Percentiles rank a stretch among this genome's conserved stretches.
Conservation (phyloP, 2,113 vertebrate species). For the Cavia porcellus region DNA sequence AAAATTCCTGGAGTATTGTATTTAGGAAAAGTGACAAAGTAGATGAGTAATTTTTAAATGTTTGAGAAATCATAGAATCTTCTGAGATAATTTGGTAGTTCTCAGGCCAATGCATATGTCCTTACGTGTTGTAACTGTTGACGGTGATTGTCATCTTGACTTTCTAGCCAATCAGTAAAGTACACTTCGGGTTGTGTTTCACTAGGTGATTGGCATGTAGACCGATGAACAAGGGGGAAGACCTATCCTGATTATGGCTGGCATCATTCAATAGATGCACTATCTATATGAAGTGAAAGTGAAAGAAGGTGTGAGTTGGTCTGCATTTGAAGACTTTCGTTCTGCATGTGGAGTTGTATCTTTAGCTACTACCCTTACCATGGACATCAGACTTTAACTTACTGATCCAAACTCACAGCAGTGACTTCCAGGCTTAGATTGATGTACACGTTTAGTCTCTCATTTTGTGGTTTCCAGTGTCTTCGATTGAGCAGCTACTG, state of each 20-base stretch:
- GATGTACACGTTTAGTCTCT: not conserved
- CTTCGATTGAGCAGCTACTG: not conserved
- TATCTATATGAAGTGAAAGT: not conserved
- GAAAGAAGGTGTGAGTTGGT: not conserved
- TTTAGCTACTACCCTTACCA: not conserved
- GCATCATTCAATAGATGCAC: not conserved
- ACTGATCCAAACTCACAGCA: not conserved
- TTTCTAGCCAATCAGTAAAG: not conserved
- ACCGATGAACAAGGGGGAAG: not conserved
- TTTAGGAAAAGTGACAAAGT: not conserved
- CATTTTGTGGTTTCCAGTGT: too few relatives aligned
- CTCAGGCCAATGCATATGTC: not conserved
- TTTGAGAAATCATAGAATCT: not conserved
- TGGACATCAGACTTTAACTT: not conserved
- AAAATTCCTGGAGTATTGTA: not conserved
- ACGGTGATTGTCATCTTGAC: not conserved
- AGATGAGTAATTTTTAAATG: not conserved
- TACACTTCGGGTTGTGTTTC: not conserved
- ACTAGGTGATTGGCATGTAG: not conserved
- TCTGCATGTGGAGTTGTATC: not conserved
- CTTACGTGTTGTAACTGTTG: not conserved
- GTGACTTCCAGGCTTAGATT: not conserved
- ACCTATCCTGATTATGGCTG: not conserved
- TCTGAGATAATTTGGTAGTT: not conserved
- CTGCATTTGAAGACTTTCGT: not conserved